Evolutionary conservation across 2,113 vertebrate species (phyloP).

Genomic region (Gymnocephalus cernua): DNA sequence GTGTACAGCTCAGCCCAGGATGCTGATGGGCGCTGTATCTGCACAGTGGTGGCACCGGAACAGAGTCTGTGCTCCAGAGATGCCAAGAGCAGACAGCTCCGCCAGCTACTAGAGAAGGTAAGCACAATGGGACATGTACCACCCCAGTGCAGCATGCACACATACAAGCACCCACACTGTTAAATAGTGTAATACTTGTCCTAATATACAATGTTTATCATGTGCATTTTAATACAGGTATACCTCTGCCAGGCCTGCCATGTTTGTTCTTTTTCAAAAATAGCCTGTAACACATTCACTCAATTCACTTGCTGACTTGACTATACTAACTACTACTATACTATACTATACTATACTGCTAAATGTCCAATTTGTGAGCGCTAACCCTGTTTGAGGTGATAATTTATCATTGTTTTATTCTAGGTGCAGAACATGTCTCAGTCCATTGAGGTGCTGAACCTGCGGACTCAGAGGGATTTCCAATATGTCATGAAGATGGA

Average conservation of each 20-base stretch:
- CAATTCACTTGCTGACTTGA: not conserved
- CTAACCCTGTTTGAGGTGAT: not conserved
- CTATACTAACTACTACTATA: not conserved
- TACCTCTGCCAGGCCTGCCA: not conserved
- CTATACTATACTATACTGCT: not conserved
- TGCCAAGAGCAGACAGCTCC: conserved; percentile 95
- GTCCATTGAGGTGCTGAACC: conserved; percentile 97
- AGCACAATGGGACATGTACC: conserved; percentile 1
- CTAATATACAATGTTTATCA: not conserved
- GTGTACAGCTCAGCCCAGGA: conserved; percentile 99
- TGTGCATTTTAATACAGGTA: not conserved
- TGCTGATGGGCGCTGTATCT: conserved; percentile 96
- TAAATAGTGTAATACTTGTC: not conserved
- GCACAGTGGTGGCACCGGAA: conserved; percentile 97
- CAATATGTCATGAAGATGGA: conserved; percentile 99
- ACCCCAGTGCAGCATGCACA: not conserved
- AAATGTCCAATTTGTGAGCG: not conserved
- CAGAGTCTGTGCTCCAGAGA: conserved; percentile 97
- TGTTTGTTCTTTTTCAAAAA: conserved; percentile 26
- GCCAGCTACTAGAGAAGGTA: conserved; percentile 98
- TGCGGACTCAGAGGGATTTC: conserved; percentile 98
- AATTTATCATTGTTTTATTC: conserved; percentile 35
- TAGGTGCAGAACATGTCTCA: conserved; percentile 99
- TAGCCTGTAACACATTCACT: conserved; percentile 20
- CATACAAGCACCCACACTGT: conserved; percentile 12